Evolutionary conservation across 2,888 invertebrate species (phyloP).

Genomic region (Ditula angustiorana): DNA sequence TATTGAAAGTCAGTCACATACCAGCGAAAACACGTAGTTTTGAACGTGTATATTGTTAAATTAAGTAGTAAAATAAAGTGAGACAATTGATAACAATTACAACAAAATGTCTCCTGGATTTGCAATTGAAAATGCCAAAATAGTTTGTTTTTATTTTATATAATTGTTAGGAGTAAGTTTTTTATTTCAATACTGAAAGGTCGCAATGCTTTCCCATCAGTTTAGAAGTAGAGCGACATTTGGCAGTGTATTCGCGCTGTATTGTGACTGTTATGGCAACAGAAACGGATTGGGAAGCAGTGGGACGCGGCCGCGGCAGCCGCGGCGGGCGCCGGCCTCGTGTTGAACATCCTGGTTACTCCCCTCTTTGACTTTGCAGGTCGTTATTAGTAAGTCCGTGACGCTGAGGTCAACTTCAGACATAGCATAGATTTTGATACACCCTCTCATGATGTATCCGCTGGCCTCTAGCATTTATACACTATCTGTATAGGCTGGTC

Average conservation of each 20-base stretch:
- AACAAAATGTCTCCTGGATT: conserved; percentile 11
- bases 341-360: conserved; percentile 70
- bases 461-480: conserved; percentile 77
- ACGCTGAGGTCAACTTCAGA: conserved; percentile 74
- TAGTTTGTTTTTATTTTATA: conserved; percentile 23
- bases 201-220: conserved; percentile 23
- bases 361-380: conserved; percentile 84
- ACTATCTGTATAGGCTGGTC: conserved; percentile 65
- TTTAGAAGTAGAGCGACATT: neutral
- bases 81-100: conserved; percentile 17
- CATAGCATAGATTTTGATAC: conserved; percentile 73
- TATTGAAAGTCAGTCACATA: conserved; percentile 1
- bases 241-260: neutral
- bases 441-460: conserved; percentile 64
- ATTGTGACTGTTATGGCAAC: neutral
- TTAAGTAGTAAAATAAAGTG: conserved; percentile 11
- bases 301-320: neutral
- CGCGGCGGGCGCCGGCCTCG: neutral
- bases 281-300: conserved; percentile 12
- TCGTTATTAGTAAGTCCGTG: conserved; percentile 83
- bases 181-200: conserved; percentile 8
- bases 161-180: conserved; percentile 33
- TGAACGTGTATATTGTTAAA: conserved; percentile 12
- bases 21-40: conserved; percentile 19
- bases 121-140: conserved; percentile 25